Evolutionary conservation across 2,888 invertebrate genomes (phyloP).

Genomic region (Drosophila macrothrix): DNA sequence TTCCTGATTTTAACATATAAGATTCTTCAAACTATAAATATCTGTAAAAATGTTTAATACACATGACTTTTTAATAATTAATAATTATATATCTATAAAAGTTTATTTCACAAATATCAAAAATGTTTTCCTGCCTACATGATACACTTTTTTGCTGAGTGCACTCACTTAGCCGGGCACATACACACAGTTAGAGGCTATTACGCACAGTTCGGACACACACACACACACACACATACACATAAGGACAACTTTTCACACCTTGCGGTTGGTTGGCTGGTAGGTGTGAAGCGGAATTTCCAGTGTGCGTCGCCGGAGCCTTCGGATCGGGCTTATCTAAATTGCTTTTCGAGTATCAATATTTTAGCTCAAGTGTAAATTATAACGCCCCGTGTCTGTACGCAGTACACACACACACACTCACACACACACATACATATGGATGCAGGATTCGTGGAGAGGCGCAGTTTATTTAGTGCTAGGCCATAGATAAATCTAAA

Average conservation of each 20-base stretch:
- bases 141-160: constrained; percentile 1
- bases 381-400: constrained; percentile 63
- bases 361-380: constrained; percentile 84
- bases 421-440: background rate
- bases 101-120: background rate
- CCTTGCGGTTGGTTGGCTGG: constrained; percentile 51
- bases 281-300: constrained; percentile 83
- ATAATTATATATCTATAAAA: background rate
- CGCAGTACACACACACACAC: background rate
- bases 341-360: constrained; percentile 84
- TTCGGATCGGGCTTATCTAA: constrained; percentile 78
- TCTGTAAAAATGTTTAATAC: background rate
- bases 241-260: constrained; percentile 59
- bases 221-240: constrained; percentile 11
- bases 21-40: background rate
- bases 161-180: constrained; percentile 55
- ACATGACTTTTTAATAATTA: background rate
- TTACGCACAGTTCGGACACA: constrained; percentile 11
- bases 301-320: constrained; percentile 59
- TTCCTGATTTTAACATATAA: background rate
- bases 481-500: constrained; percentile 78
- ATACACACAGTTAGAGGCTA: constrained; percentile 13
- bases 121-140: background rate
- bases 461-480: constrained; percentile 72
- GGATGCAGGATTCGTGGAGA: constrained; percentile 18